Base-by-base conservation (phyloP, 64 coral and sea anemone genomes). In the Exaiptasia diaphana region DNA sequence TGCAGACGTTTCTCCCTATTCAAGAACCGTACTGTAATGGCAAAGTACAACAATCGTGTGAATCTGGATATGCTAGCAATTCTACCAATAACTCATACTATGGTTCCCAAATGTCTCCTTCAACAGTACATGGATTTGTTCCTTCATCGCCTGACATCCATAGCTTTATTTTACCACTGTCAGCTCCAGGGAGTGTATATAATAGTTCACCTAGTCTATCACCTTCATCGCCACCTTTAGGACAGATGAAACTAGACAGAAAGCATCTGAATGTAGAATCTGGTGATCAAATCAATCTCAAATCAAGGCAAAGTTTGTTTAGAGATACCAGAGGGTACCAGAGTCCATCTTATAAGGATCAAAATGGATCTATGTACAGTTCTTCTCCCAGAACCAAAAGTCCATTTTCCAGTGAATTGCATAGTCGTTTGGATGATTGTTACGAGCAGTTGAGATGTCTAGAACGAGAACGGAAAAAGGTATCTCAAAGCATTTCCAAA, bases 401-500 rank as follows among this genome's bases (percentile, higher is more conserved):
- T 58, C 85, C 85, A 43, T 73, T 92, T 18, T 89, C 79, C 22
- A 93, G 80, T 77, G 95, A 99, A 61, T 53, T 99, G 28, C 85
- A 99, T 36, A 58, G 75, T 7, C 78, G 80, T 69, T 64, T 99
- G 52, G 95, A 99, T 76, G 85, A 99, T 67, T 99, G 95, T 54
- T 99, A 89, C 76, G 95, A 99, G 71, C 95, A 92, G 50, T 76
- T 99, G 1, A 75, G 95, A 43, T 71, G 76, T 68, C 60, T 99
- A 32, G 95, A 99, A 54, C 92, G 89, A 41, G 95, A 99, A 50
- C 67, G 95, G 21, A 92, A 82, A 24, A 99, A 89, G 90, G 95
- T 99, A 72, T 4, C 24, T 80, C n/a, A n/a, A n/a, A n/a, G n/a
- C n/a, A n/a, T n/a, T n/a, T n/a, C n/a, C n/a, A n/a, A n/a, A n/a